Conservation (phyloP, 2,888 invertebrate species). For the Euproctis similis region DNA sequence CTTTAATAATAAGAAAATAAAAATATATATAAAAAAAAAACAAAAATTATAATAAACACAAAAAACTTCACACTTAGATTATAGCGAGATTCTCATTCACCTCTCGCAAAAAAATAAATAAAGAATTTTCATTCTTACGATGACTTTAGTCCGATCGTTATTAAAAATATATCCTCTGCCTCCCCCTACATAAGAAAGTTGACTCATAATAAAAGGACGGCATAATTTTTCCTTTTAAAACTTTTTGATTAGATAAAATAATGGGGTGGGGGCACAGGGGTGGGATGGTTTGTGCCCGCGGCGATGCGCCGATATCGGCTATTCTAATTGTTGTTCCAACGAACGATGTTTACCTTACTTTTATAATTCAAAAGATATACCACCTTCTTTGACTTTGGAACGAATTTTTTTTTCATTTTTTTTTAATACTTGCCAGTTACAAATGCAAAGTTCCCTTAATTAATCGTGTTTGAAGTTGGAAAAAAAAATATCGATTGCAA, state of each 20-base stretch:
- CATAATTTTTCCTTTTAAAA: conserved; percentile 77
- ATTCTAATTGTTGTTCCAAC: conserved; percentile 72
- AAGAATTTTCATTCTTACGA: conserved; percentile 41
- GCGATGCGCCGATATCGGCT: conserved; percentile 67
- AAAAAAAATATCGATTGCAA: conserved; percentile 21
- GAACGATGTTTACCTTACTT: conserved; percentile 61
- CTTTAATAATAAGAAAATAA: no score
- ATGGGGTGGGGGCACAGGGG: conserved; percentile 73
- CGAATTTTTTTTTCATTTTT: conserved; percentile 25
- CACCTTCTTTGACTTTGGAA: conserved; percentile 30
- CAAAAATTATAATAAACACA: conserved; percentile 23
- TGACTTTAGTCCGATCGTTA: conserved; percentile 63
- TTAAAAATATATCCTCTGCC: conserved; percentile 71
- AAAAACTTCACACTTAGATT: conserved; percentile 41
- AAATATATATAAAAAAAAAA: conserved; percentile 4
- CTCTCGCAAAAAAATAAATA: no score
- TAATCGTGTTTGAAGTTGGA: conserved; percentile 52
- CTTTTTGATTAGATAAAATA: conserved; percentile 78
- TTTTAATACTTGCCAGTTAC: conserved; percentile 24
- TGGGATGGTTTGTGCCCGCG: conserved; percentile 52
- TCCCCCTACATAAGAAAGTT: conserved; percentile 70
- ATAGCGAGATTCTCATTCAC: conserved; percentile 36
- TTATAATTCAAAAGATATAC: conserved; percentile 45
- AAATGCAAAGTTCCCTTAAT: conserved; percentile 31
- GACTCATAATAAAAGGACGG: conserved; percentile 75